These are phyloP conservation scores for Nicator chloris DNA, from an alignment of 2,113 vertebrate genomes.

Conservation along the genomic window DNA sequence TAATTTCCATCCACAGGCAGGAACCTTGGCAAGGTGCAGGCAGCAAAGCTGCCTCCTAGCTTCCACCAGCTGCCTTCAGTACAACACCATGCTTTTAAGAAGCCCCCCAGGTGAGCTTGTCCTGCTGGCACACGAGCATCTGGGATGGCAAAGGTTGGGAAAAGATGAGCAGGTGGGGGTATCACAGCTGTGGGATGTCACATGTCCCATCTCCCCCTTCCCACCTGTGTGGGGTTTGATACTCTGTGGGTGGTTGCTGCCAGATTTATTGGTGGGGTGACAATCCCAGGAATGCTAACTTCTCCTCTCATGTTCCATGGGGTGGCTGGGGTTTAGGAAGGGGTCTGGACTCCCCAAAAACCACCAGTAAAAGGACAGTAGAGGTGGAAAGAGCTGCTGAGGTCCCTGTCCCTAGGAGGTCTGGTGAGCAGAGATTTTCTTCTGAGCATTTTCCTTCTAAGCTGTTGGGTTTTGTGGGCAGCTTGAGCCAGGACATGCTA, in stretches of 20 bases:
- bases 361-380: neutral
- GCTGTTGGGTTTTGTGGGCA: neutral
- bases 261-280: neutral
- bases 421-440: neutral
- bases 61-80: neutral
- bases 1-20: neutral
- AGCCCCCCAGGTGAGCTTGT: neutral
- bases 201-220: neutral
- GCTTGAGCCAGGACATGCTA: neutral
- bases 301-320: accelerated
- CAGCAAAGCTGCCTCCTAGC: neutral
- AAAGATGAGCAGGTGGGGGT: neutral
- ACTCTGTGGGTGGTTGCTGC: accelerated
- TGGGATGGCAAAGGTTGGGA: accelerated
- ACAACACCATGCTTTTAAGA: neutral
- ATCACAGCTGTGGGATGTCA: neutral
- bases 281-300: neutral
- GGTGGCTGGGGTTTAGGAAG: neutral
- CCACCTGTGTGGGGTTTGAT: accelerated
- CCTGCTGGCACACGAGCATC: neutral
- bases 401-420: neutral
- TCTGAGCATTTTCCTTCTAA: neutral
- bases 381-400: neutral
- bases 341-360: accelerated
- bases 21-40: neutral